Evolutionary conservation across 2,797 vertebrate species (phyloP), one percentile per base, ranked within the genome.

Genomic region (Anguilla marmorata): DNA sequence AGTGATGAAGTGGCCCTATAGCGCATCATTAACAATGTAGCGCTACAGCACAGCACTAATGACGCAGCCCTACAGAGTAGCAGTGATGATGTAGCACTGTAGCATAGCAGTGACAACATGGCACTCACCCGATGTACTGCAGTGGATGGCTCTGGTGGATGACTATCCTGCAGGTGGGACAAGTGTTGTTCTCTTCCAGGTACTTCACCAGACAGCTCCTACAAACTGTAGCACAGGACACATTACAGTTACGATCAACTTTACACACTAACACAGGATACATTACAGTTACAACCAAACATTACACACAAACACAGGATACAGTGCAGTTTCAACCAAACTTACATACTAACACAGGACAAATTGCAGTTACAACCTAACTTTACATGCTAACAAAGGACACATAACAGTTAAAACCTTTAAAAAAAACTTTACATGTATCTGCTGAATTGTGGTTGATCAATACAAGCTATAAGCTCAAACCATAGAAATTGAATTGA

Each of bases 111-210:
- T 2, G 41, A 82, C 50, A 21, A 48, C 9, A 24, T n/a, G 54
- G 66, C 88, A 94, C 98, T 97, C 93, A 99, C 98, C 98, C 98
- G 14, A 99, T 99, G 90, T 99, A 99, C 94, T 99, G 98, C 93
- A 99, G 96, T 0, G 98, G 98, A 94, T 99, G 98, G 92, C 98
- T 99, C 96, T 99, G 98, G 93, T 99, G 98, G 96, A 99, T 99
- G 93, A 99, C 98, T 90, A 99, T 99, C 95, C 98, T 96, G 94
- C 98, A 99, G 0, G 98, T 98, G 48, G 98, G 98, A 90, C 98
- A 99, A 52, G 98, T 99, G 96, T 99, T 99, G 94, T 99, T 99
- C 94, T 99, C 98, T 91, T 99, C 98, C 94, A 99, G 94, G 90
- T 99, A 99, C 92, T 99, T 99, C 91, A 99, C 98, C 92, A 99